These are phyloP conservation scores for Galerucella pusilla DNA, from an alignment of 2,888 invertebrate species.

Conservation along the genomic window DNA sequence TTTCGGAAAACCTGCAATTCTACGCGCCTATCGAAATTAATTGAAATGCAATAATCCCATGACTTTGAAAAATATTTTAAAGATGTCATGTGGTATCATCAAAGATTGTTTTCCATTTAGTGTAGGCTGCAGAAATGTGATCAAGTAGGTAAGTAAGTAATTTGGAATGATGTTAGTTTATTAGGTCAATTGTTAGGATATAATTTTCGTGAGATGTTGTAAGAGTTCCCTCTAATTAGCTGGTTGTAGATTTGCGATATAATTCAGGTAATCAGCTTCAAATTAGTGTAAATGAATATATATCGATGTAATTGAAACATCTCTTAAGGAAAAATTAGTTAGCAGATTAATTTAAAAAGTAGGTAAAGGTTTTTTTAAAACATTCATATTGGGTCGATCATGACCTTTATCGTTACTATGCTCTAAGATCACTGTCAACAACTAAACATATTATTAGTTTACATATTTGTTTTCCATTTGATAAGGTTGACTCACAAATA, in stretches of 20 bases:
- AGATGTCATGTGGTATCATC: neutral
- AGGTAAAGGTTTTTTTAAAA: no score
- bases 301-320: no score
- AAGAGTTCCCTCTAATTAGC: neutral
- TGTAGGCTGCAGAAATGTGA: constrained; percentile 12
- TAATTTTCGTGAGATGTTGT: neutral
- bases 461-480: no score
- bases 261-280: neutral
- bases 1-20: neutral
- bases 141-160: constrained; percentile 16
- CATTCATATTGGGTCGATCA: no score
- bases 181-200: constrained; percentile 6
- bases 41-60: neutral
- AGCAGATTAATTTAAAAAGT: no score
- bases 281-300: no score
- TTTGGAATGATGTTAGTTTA: constrained; percentile 15
- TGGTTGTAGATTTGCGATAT: no score
- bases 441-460: no score
- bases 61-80: neutral
- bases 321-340: no score
- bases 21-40: neutral
- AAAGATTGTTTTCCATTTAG: neutral
- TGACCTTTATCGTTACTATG: no score
- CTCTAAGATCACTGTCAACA: no score
- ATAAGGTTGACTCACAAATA: no score